Evolutionary conservation across 2,888 invertebrate species (phyloP).

Genomic region (Leptothorax acervorum): DNA sequence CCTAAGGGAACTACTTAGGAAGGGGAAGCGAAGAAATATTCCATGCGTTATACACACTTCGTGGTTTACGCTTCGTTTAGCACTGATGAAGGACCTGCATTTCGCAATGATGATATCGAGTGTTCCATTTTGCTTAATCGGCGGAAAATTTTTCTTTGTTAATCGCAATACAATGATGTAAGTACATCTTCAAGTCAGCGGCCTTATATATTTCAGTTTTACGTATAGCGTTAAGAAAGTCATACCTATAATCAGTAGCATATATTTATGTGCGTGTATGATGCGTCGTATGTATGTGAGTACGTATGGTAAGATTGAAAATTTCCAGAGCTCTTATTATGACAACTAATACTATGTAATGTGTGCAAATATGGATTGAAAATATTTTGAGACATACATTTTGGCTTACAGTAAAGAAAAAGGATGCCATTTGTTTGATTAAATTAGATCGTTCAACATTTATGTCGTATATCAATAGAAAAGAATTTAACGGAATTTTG

Average conservation of each 20-base stretch:
- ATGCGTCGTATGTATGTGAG: not conserved
- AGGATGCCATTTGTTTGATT: not conserved
- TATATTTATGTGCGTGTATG: too few species aligned
- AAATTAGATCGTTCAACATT: not conserved
- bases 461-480: not conserved
- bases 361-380: conserved; percentile 22
- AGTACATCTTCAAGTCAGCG: conserved; percentile 67
- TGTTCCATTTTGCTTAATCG: conserved; percentile 68
- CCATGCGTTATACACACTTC: conserved; percentile 68
- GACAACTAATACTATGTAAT: not conserved
- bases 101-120: conserved; percentile 75
- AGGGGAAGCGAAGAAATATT: conserved; percentile 69
- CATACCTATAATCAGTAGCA: not conserved
- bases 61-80: conserved; percentile 73
- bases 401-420: not conserved
- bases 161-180: conserved; percentile 67
- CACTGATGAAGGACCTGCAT: conserved; percentile 68
- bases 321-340: conserved; percentile 5
- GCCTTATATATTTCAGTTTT: conserved; percentile 72
- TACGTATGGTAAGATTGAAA: not conserved
- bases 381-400: conserved; percentile 13
- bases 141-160: conserved; percentile 72
- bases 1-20: too few species aligned
- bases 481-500: not conserved
- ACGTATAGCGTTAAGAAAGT: conserved; percentile 52